A percentile compares a stretch with the other conserved stretches of the same genome.
Evolutionary conservation across 2,113 vertebrate genomes (phyloP).

Genomic region (Callithrix jacchus): DNA sequence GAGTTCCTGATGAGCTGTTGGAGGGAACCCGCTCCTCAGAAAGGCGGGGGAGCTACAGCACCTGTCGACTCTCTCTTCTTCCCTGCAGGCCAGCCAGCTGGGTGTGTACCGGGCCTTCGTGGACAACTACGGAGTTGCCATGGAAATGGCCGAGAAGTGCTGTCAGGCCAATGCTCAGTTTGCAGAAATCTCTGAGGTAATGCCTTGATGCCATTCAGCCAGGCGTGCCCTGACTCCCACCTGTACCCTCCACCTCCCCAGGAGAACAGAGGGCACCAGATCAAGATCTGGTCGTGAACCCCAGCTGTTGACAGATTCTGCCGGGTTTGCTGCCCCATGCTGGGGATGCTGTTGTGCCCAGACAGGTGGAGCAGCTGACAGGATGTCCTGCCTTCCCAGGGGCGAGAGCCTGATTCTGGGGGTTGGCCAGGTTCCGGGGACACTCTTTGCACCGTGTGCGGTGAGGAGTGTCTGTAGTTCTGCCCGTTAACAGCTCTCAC

Average conservation of each 20-base stretch:
- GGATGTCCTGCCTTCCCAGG: not conserved
- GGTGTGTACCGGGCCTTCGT: slow-evolving; percentile 98
- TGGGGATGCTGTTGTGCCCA: not conserved
- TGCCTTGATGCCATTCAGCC: not conserved
- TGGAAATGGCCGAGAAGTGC: slow-evolving; percentile 98
- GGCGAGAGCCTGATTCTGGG: not conserved
- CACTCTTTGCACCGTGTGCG: not conserved
- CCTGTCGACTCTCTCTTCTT: not conserved
- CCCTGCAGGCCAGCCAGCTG: slow-evolving; percentile 94
- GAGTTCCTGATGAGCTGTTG: not conserved
- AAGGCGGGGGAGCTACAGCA: not conserved
- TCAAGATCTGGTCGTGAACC: not conserved
- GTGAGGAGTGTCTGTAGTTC: not conserved
- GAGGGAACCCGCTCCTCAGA: not conserved
- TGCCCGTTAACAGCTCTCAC: not conserved
- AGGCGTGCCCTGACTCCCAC: slow-evolving; percentile 54
- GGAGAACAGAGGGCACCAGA: not conserved
- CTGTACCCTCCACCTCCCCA: not conserved
- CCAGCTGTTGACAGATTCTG: not conserved
- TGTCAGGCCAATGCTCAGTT: slow-evolving; percentile 98
- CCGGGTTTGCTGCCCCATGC: not conserved
- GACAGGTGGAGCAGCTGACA: not conserved
- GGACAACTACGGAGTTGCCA: slow-evolving; percentile 98
- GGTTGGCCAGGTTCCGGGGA: accelerated
- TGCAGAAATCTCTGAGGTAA: slow-evolving; percentile 98